Conservation (phyloP, 2,113 vertebrate species). For the Edolisoma coerulescens region DNA sequence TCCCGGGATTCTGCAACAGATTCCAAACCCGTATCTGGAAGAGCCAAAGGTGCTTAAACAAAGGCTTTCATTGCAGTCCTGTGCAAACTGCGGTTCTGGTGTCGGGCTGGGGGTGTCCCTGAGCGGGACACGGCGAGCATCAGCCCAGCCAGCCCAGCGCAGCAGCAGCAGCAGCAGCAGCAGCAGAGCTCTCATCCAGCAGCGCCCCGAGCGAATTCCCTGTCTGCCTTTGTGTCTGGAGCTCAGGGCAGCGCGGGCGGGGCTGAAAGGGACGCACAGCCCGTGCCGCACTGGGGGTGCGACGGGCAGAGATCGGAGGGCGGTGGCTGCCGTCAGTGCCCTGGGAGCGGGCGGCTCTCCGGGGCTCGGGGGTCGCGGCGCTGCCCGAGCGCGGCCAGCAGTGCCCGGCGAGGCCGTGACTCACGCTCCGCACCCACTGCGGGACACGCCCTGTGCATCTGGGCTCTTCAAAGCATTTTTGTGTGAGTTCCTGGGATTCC, state of each 20-base stretch:
- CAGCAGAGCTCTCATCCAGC: not conserved
- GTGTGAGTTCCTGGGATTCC: constrained; percentile 44
- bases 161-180: not conserved
- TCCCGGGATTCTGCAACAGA: not conserved
- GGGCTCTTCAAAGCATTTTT: constrained; percentile 71
- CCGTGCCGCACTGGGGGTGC: accelerated
- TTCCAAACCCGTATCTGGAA: not conserved
- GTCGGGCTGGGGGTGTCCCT: not conserved
- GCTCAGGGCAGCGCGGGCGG: not conserved
- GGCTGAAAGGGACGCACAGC: not conserved
- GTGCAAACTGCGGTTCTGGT: not conserved
- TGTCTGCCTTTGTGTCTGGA: constrained; percentile 31
- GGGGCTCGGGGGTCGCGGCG: not conserved
- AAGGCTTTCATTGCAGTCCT: not conserved
- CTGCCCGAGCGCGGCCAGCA: not conserved
- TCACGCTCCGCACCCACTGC: constrained; percentile 48
- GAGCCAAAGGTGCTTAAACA: not conserved
- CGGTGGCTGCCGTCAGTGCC: accelerated
- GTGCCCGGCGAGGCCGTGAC: constrained; percentile 14
- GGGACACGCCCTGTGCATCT: constrained; percentile 53
- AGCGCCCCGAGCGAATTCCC: not conserved
- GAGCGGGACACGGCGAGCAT: not conserved
- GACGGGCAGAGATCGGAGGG: accelerated
- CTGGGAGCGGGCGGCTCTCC: accelerated
- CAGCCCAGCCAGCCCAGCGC: not conserved